These are phyloP conservation scores for Ginglymostoma cirratum DNA, from an alignment of 2,113 vertebrate species.

Conservation along the genomic window DNA sequence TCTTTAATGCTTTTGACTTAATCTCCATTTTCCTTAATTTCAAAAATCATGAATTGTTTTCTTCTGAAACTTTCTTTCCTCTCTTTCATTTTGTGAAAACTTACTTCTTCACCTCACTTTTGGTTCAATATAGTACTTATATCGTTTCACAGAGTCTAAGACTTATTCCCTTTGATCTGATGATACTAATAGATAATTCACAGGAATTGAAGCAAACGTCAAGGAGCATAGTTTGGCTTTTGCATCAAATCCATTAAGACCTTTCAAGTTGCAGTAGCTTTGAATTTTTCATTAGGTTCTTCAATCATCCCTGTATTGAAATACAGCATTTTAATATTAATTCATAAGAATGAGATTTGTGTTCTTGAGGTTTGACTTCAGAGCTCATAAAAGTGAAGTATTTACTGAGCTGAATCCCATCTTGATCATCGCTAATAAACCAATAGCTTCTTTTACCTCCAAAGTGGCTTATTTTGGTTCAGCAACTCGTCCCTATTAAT, in stretches of 20 bases:
- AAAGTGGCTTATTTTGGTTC: not conserved
- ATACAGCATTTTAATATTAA: not conserved
- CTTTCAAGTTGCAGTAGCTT: not conserved
- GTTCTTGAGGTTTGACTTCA: not conserved
- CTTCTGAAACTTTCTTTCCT: not conserved
- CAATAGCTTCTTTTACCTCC: not conserved
- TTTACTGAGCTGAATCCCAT: not conserved
- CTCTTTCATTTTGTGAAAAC: not conserved
- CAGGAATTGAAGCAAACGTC: not conserved
- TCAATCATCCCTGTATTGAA: not conserved
- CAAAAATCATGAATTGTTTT: not conserved
- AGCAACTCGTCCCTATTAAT: not conserved
- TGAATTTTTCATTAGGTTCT: not conserved
- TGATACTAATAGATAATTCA: not conserved
- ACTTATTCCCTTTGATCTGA: not conserved
- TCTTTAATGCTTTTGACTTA: not conserved
- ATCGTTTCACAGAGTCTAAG: not conserved
- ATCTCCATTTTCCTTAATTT: not conserved
- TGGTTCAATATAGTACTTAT: not conserved
- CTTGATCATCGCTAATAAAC: not conserved
- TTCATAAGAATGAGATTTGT: not conserved
- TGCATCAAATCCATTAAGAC: not conserved
- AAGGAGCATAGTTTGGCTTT: not conserved
- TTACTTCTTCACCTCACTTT: not conserved
- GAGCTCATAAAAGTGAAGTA: not conserved